Base-by-base conservation (phyloP, 2,797 vertebrate genomes). In the Myotis pilosus region DNA sequence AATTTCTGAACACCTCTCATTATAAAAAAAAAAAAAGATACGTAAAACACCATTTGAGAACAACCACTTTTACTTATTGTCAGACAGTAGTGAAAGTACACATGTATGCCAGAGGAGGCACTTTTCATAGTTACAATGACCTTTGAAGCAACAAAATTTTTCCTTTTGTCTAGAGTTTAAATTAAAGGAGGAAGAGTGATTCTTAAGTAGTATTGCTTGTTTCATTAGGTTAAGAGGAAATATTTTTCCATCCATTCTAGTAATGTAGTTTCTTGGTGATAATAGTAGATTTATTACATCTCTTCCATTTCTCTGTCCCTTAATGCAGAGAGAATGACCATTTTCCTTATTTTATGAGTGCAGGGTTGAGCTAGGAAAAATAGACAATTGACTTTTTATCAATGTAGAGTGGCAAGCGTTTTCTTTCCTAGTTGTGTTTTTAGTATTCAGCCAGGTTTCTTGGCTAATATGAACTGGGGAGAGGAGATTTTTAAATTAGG, bases 31-130 rank as follows among this genome's bases (percentile, higher is more conserved):
- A 44, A 44, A 44, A 44, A 44, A 90, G 25, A 49, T 95, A 25
- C 72, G 7, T 64, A 47, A 89, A 87, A 85, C 15, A 57, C 57
- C 6, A 51, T 91, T 89, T 51, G 92, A 81, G 87, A 87, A 3
- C n/a, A 75, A 49, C 10, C 51, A 10, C 84, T 87, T 94, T 86
- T 71, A 66, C 7, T 66, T 84, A 55, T 80, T 92, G 88, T 86
- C 51, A 92, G 83, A 76, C 17, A 85, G 30, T 78, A 79, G 33
- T 38, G 28, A 76, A 62, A 91, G 41, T 71, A 44, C 36, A 36
- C 6, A 5, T 71, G 1, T 33, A 17, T 47, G 38, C 47, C 28
- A 4, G 33, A 57, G 33, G 7, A 53, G 17, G 11, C 92, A 74
- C 23, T 66, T 86, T 81, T 79, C 89, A 8, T 69, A 86, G 20